Base-by-base conservation (phyloP, 2,797 vertebrate species). In the Peromyscus nudipes region DNA sequence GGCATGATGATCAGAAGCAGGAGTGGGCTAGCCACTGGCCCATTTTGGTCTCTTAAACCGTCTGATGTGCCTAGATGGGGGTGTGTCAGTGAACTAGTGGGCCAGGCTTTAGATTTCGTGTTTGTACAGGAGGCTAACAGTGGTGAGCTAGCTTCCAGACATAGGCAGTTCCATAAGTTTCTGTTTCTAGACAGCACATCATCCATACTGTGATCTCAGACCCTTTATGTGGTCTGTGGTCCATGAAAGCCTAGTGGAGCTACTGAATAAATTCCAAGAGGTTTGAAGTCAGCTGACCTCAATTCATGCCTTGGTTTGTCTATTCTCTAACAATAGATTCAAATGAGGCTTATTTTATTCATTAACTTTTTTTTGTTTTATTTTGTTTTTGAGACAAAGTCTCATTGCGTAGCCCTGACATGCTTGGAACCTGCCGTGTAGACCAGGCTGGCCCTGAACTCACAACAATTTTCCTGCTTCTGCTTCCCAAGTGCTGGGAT, bases 1-100 rank as follows among this genome's bases (percentile, higher is more conserved):
- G 85, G 34, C 40, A 73, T 27, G 21, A 76, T 67, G 90, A 77
- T 95, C 87, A 92, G 91, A 93, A 97, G 49, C 91, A 95, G 88
- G 85, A 83, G 27, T 62, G 83, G 71, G 34, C 76, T 65, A 80
- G 31, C 80, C 60, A 1, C 71, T 84, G 17, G 34, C 25, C 75
- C 85, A 76, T 95, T 83, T 94, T 4, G 31, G 12, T 92, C 62
- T 88, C 49, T 80, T 64, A 60, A 57, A 43, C 77, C 88, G 83
- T 96, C 64, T 62, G 14, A 76, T 65, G 29, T 4, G 43, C 64
- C 65, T 81, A 0, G 27, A 46, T 81, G 81, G 55, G 89, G 71
- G 87, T 80, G 43, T 37, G 27, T 84, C 85, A 92, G 4, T 90
- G 86, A 77, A 83, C 79, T 75, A 92, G 91, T 84, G 71, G 92